Evolutionary conservation across 1,140 invertebrate species (phyloP).

Genomic region (Drosophila setifemur): DNA sequence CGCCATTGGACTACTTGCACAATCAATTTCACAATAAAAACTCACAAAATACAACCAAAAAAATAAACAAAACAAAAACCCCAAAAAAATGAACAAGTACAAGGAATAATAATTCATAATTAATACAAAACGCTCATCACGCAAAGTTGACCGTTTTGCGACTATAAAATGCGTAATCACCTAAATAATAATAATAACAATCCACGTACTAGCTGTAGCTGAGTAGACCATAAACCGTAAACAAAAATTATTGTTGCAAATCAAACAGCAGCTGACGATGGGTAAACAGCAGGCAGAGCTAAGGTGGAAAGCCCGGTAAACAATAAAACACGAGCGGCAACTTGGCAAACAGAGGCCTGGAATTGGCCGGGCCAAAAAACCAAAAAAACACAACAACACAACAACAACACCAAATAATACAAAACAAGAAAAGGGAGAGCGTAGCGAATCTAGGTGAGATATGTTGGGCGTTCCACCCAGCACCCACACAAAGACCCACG

Average conservation of each 20-base stretch:
- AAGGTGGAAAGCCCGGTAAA: constrained; percentile 30
- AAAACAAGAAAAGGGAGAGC: constrained; percentile 23
- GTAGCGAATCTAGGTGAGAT: constrained; percentile 40
- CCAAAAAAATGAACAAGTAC: constrained; percentile 1
- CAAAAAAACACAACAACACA: background rate
- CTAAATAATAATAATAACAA: constrained; percentile 54
- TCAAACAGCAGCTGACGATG: constrained; percentile 56
- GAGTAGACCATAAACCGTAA: constrained; percentile 37
- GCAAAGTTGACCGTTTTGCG: constrained; percentile 33
- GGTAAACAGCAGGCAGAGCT: constrained; percentile 42
- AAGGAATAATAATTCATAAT: constrained; percentile 55
- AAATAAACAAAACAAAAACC: constrained; percentile 7
- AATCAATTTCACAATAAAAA: constrained; percentile 39
- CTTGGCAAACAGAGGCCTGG: constrained; percentile 23
- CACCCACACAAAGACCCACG: constrained; percentile 1
- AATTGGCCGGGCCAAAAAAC: background rate
- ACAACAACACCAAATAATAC: too few species aligned
- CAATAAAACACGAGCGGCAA: constrained; percentile 13
- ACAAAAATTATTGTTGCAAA: constrained; percentile 60
- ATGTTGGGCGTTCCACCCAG: constrained; percentile 1
- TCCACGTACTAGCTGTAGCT: constrained; percentile 46
- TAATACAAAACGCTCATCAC: constrained; percentile 61
- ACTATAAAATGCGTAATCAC: constrained; percentile 62
- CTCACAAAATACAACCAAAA: constrained; percentile 9
- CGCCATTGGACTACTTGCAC: constrained; percentile 31